Evolutionary conservation across 2,888 invertebrate genomes (phyloP), one percentile per base, ranked within the genome.

Genomic region (Bellardia pandia): DNA sequence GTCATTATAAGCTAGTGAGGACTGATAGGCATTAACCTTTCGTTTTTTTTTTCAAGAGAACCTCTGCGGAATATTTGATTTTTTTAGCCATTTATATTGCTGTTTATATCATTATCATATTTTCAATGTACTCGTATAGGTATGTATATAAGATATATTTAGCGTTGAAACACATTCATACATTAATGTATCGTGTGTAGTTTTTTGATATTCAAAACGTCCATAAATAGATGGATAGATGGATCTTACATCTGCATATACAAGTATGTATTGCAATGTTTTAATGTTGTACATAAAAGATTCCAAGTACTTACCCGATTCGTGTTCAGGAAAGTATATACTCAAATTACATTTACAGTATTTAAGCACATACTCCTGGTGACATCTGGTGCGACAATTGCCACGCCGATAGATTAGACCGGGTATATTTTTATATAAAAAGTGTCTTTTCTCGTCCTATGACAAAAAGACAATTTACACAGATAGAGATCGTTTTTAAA

Each of bases 331-430:
- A 90, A 92, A 93, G 13, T 93, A 89, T 6, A 92, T 76, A 14
- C 90, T 89, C 5, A 93, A 88, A 2, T 91, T 92, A 75, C 93
- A 93, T 6, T 91, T 91, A 84, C 93, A 93, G 40, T 89, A 86
- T 0, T 90, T 79, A 2, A 92, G 45, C 6, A 91, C 87, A 81
- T 93, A 90, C 30, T 92, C 91, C 88, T 93, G 93, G 53, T 93
- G 93, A 78, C 93, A 93, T 75, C 91, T 90, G 16, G 90, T 89
- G 14, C 91, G 90, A 78, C 94, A 93, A 82, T 93, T 93, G 9
- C 90, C 89, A 3, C 90, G 90, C 90, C 92, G 91, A 84, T 93
- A 93, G 0, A 75, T 37, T 5, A 93, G 89, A 2, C 91, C 93
- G 0, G 92, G 91, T 23, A 93, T 88, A 37, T 91, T 92, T 64